Conservation (phyloP, 2,797 vertebrate genomes). For the Gobio occitaniae region DNA sequence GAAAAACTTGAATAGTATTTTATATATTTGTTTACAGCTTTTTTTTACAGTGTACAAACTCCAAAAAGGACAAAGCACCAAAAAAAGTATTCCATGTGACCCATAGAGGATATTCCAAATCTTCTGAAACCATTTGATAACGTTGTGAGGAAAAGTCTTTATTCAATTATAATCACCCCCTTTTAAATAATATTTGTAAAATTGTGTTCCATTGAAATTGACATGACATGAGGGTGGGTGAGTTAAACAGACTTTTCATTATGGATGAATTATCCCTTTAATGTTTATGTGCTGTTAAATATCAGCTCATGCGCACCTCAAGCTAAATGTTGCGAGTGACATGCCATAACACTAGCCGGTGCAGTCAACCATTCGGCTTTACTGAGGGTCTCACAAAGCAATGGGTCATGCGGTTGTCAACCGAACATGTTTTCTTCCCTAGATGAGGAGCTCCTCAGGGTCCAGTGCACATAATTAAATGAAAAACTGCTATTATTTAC, state of each 20-base stretch:
- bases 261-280: neutral
- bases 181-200: neutral
- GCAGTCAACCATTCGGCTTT: neutral
- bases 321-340: conserved; percentile 23
- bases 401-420: conserved; percentile 39
- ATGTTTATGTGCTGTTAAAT: conserved; percentile 12
- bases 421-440: conserved; percentile 47
- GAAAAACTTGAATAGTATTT: neutral
- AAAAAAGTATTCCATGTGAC: neutral
- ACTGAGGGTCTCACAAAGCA: conserved; percentile 11
- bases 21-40: no score
- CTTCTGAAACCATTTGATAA: neutral
- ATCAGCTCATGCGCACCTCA: neutral
- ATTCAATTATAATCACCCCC: neutral
- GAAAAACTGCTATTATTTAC: conserved; percentile 46
- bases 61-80: neutral
- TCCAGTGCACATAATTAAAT: conserved; percentile 44
- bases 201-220: neutral
- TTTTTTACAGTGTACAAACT: neutral
- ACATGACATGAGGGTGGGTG: neutral
- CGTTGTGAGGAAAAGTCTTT: neutral
- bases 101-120: neutral
- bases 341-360: neutral
- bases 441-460: conserved; percentile 48
- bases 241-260: neutral